Evolutionary conservation across 1,140 invertebrate genomes (phyloP).

Genomic region (Brachionus koreanus): DNA sequence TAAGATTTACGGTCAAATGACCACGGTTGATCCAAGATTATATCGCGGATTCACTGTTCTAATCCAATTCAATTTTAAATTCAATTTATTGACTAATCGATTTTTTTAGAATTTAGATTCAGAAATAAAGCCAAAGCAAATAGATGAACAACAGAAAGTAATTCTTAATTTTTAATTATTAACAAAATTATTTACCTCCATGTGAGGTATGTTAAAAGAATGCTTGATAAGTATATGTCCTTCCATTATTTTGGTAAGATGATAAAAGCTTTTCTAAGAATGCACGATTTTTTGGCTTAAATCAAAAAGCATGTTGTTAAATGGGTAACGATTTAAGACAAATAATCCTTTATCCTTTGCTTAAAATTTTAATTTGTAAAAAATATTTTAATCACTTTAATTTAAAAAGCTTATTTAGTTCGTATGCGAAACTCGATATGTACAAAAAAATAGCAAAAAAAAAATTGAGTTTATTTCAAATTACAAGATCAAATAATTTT

Average conservation of each 20-base stretch:
- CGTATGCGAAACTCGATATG: neutral
- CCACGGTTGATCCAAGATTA: neutral
- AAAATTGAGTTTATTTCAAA: too few relatives aligned
- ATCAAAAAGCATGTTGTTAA: conserved; percentile 14
- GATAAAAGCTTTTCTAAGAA: conserved; percentile 2
- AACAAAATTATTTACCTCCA: neutral
- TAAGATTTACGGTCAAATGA: neutral
- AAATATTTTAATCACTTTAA: neutral
- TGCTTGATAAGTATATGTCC: conserved; percentile 4
- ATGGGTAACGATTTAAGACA: conserved; percentile 1
- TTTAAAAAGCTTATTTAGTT: neutral
- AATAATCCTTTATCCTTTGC: neutral
- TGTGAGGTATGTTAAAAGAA: neutral
- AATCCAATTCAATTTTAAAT: neutral
- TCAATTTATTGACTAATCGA: neutral
- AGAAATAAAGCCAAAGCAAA: neutral
- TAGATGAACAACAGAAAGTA: neutral
- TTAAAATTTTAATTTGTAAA: neutral
- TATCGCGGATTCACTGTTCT: conserved; percentile 14
- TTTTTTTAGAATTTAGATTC: neutral
- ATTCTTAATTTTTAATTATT: neutral
- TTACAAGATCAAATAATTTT: too few relatives aligned
- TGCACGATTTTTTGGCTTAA: conserved; percentile 37
- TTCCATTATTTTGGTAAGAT: conserved; percentile 20
- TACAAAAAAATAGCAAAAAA: too few relatives aligned